A percentile compares a stretch with the other conserved stretches of the same genome.
These are phyloP conservation scores for Tragopan temminckii DNA, from an alignment of 2,797 vertebrate genomes.

Conservation along the genomic window DNA sequence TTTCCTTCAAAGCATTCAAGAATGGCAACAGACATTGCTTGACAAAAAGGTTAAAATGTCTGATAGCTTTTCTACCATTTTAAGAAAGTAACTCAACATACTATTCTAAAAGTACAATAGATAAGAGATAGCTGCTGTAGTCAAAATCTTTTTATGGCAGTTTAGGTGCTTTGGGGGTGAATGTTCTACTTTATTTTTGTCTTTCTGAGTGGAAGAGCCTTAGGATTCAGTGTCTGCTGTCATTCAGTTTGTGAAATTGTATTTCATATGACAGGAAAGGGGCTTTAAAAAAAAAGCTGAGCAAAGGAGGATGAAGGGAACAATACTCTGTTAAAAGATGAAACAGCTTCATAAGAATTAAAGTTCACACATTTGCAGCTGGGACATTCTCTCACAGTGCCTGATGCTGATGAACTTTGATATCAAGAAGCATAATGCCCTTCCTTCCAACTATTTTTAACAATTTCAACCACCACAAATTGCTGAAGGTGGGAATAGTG, in stretches of 20 bases:
- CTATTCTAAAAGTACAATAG: constrained; percentile 38
- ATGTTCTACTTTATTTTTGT: constrained; percentile 32
- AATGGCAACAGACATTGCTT: not conserved
- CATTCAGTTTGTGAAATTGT: constrained; percentile 30
- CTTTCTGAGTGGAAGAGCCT: constrained; percentile 21
- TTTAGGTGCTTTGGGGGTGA: not conserved
- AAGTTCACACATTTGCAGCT: not conserved
- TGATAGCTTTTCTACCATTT: constrained; percentile 14
- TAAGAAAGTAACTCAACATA: constrained; percentile 24
- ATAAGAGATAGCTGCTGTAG: not conserved
- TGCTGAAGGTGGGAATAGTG: constrained; percentile 7
- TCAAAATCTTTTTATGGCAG: constrained; percentile 24
- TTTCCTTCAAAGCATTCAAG: not conserved
- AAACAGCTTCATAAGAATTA: constrained; percentile 44
- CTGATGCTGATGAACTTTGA: constrained; percentile 17
- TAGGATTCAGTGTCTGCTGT: constrained; percentile 19
- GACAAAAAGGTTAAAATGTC: constrained; percentile 10
- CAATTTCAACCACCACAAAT: constrained; percentile 23
- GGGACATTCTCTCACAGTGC: not conserved
- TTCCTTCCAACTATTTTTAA: not conserved
- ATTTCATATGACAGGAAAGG: constrained; percentile 49
- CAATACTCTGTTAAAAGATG: constrained; percentile 44
- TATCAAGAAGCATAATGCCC: not conserved
- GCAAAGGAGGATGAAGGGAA: constrained; percentile 42
- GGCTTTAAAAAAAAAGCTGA: not conserved